Evolutionary conservation across 2,888 invertebrate genomes (phyloP).

Genomic region (Microchrysa polita): DNA sequence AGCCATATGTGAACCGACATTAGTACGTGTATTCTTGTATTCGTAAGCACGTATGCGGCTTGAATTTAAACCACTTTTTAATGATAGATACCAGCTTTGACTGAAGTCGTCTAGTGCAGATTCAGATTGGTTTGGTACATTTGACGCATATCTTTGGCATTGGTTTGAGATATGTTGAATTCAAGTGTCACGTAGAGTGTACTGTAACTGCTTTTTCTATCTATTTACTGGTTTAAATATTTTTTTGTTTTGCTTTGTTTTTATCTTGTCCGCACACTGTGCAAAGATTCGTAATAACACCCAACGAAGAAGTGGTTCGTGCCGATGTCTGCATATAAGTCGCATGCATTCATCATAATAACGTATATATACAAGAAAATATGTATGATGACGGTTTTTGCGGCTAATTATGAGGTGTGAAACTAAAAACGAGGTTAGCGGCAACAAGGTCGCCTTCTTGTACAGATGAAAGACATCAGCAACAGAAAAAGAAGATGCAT

Average conservation of each 20-base stretch:
- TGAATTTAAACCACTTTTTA: conserved; percentile 3
- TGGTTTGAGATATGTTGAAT: conserved; percentile 4
- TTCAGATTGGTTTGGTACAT: too few species aligned
- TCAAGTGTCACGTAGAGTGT: background rate
- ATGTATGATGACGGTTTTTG: conserved; percentile 26
- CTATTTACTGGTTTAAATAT: too few species aligned
- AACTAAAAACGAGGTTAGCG: conserved; percentile 43
- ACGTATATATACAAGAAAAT: too few species aligned
- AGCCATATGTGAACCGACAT: background rate
- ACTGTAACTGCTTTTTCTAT: background rate
- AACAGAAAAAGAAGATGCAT: too few species aligned
- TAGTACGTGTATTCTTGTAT: too few species aligned
- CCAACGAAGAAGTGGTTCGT: conserved; percentile 1
- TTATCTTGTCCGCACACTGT: background rate
- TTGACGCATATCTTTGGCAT: background rate
- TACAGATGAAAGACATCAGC: too few species aligned
- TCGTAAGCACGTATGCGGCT: background rate
- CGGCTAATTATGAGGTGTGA: conserved; percentile 43
- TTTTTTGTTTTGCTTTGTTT: background rate
- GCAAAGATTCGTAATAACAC: background rate
- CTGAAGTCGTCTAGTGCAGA: too few species aligned
- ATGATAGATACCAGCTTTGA: background rate
- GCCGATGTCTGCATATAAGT: too few species aligned
- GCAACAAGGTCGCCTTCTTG: conserved; percentile 42
- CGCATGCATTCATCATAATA: too few species aligned